Evolutionary conservation across 2,113 vertebrate genomes (phyloP), one percentile per base, ranked within the genome.

Genomic region (Perognathus longimembris): DNA sequence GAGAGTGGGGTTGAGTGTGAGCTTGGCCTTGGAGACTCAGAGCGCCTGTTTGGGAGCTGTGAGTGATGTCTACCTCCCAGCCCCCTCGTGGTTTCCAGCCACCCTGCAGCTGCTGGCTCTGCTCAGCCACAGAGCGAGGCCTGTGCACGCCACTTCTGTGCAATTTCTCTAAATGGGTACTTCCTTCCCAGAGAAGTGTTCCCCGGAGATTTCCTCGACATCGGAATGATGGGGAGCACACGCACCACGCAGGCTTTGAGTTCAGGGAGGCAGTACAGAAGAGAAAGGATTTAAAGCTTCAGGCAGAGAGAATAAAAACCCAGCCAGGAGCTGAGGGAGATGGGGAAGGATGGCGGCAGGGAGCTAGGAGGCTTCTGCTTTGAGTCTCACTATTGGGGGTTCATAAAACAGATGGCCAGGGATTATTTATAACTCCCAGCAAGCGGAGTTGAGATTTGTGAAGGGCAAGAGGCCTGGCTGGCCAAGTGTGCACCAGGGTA

Each of bases 401-500:
- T 93, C 76, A 61, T 7, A 69, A 83, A 90, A 80, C 90, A 96
- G 90, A 94, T 93, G 95, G 69, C 36, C 2, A 0, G 30, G 5
- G 70, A 21, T 73, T 93, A 95, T 95, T 96, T 92, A 94, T 94
- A 95, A 64, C 93, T 94, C 40, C 1, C 59, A 78, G 63, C 78
- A 96, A 64, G 34, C 91, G 90, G 50, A 54, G 75, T 77, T 77
- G 85, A 93, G 94, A 90, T 81, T 90, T 21, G 7, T 77, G 85
- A 93, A 80, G 61, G 83, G 26, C 40, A 70, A 69, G 70, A 57
- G 75, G 57, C 59, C 76, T 59, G 73, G 70, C 40, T 92, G 73
- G 73, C 85, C 73, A 71, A 34, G 38, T 38, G 66, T 66, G 59
- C 67, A 32, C 40, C 87, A 66, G 64, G 38, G 50, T 40, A 69